Percentiles rank a stretch among this genome's conserved stretches.
Conservation (phyloP, 1,140 invertebrate species). For the Drosophila yakuba region DNA sequence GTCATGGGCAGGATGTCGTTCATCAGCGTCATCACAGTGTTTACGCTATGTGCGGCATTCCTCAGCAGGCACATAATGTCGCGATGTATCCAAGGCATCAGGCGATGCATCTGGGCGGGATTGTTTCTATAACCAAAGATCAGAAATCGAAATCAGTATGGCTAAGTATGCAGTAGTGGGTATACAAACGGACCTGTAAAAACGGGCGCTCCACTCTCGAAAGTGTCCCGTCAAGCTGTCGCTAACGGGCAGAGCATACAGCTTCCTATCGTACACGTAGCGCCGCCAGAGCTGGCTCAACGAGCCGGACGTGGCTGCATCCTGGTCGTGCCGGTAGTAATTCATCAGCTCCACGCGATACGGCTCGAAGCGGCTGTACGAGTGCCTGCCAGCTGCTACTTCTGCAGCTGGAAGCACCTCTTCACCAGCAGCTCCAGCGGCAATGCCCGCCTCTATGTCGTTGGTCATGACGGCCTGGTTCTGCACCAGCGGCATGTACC, state of each 20-base stretch:
- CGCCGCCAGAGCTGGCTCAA: slow-evolving; percentile 86
- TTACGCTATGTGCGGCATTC: slow-evolving; percentile 87
- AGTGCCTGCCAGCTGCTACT: slow-evolving; percentile 12
- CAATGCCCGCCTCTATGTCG: slow-evolving; percentile 47
- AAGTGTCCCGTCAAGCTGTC: slow-evolving; percentile 88
- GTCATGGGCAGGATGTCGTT: slow-evolving; percentile 88
- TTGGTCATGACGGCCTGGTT: slow-evolving; percentile 57
- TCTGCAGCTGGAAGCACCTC: slow-evolving; percentile 27
- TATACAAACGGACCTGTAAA: slow-evolving; percentile 87
- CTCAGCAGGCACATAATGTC: slow-evolving; percentile 90
- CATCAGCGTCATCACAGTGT: slow-evolving; percentile 89
- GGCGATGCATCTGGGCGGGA: slow-evolving; percentile 90
- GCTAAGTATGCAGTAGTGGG: too few species aligned
- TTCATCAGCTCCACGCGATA: slow-evolving; percentile 71
- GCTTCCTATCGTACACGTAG: slow-evolving; percentile 90
- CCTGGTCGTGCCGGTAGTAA: slow-evolving; percentile 72
- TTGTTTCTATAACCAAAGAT: slow-evolving; percentile 87
- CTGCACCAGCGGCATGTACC: slow-evolving; percentile 50
- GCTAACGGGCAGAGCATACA: slow-evolving; percentile 89
- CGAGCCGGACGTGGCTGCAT: slow-evolving; percentile 51
- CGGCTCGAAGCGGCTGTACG: slow-evolving; percentile 66
- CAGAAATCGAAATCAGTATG: slow-evolving; percentile 13
- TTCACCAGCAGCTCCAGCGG: slow-evolving; percentile 17
- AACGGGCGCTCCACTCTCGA: slow-evolving; percentile 90
- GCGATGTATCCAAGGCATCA: slow-evolving; percentile 95